These are phyloP conservation scores for Bombus breviceps DNA, from an alignment of 1,140 invertebrate species.

Conservation along the genomic window DNA sequence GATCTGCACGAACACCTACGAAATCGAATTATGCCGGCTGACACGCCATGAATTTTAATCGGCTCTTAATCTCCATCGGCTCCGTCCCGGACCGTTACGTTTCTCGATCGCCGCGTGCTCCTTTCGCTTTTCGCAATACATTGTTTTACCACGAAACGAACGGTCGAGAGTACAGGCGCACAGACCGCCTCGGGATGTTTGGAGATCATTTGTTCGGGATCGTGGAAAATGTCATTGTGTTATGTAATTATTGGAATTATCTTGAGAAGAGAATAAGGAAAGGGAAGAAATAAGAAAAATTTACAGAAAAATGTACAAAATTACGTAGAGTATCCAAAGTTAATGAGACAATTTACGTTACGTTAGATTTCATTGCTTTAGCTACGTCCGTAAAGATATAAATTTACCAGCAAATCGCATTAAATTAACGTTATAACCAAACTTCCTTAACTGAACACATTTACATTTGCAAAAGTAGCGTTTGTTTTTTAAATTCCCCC, in stretches of 20 bases:
- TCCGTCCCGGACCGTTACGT: conserved; percentile 18
- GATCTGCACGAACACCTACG: conserved; percentile 62
- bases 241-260: not conserved
- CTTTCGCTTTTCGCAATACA: conserved; percentile 50
- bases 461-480: too few species aligned
- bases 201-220: not conserved
- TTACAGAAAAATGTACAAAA: too few species aligned
- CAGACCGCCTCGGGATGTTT: not conserved
- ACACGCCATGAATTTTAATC: conserved; percentile 62
- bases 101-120: conserved; percentile 37
- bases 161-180: not conserved
- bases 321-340: too few species aligned
- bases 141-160: conserved; percentile 28
- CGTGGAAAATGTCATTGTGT: not conserved
- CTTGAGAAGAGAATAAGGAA: not conserved
- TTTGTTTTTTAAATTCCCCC: too few species aligned
- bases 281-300: too few species aligned
- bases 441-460: too few species aligned
- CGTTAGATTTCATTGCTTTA: too few species aligned
- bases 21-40: conserved; percentile 60
- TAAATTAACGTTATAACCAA: too few species aligned
- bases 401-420: too few species aligned
- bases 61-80: conserved; percentile 47
- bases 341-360: too few species aligned
- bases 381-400: too few species aligned